Evolutionary conservation across 2,113 vertebrate species (phyloP), one percentile per base, ranked within the genome.

Genomic region (Malurus melanocephalus): DNA sequence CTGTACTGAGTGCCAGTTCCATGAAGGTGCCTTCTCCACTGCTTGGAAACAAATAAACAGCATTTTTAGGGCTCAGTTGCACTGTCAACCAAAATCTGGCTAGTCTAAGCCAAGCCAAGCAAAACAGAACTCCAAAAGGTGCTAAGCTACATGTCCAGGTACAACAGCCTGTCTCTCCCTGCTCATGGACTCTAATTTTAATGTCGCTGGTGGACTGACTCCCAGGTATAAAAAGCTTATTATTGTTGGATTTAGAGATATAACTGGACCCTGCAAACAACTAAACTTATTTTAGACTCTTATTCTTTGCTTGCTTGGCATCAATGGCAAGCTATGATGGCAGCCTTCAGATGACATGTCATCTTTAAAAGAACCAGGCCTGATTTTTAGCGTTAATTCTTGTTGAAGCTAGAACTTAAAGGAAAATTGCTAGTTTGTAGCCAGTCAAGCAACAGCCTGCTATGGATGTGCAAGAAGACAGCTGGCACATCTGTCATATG

Each of bases 31-130:
- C 60, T 88, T 62, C 71, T 87, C 56, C 18, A 3, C 5, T 33
- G 35, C 53, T 66, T 27, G 56, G 79, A 95, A 94, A 94, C 66
- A 92, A 95, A 83, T 32, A 87, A 71, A 52, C 14, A 65, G 40
- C 61, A 48, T 64, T 86, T 92, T 85, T 2, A 5, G 66, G 42
- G 57, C 16, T 76, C 60, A 85, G 64, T 28, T 89, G 92, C 57
- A 61, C 35, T 64, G 23, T 40, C 77, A 91, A 92, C 56, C 57
- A 72, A 85, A 92, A 80, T 53, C 67, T 59, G 65, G 20, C 69
- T 69, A 5, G 16, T 71, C 24, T 49, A 74, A 82, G 60, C 32
- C n/a, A 94, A 72, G 48, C 16, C n/a, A 94, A 72, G 48, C 16
- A 85, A 88, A 71, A 52, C 21, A 85, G 62, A 88, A 43, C 55